Percentiles rank a stretch among this genome's conserved stretches.
These are phyloP conservation scores for Rhinatrema bivittatum DNA, from an alignment of 2,797 vertebrate genomes.

Conservation along the genomic window DNA sequence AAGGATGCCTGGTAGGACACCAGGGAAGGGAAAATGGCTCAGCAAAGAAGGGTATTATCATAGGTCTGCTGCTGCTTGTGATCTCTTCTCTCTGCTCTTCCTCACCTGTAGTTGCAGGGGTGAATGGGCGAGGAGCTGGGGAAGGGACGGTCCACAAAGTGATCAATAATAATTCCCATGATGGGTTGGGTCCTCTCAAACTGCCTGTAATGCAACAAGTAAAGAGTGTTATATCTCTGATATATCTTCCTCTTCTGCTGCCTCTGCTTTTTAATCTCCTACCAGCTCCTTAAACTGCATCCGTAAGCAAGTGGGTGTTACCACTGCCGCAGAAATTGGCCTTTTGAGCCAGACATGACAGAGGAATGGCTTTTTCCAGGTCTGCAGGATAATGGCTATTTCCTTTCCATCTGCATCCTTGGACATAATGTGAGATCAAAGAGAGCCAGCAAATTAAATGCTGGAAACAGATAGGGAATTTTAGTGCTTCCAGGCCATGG, in stretches of 20 bases:
- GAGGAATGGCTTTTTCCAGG: constrained; percentile 6
- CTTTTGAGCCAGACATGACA: constrained; percentile 11
- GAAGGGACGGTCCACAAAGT: constrained; percentile 92
- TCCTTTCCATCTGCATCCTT: constrained; percentile 7
- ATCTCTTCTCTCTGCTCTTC: constrained; percentile 21
- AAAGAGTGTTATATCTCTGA: constrained; percentile 40
- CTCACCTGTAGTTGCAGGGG: constrained; percentile 86
- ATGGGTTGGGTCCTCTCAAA: constrained; percentile 92
- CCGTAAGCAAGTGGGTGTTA: constrained; percentile 19
- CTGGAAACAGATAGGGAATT: constrained; percentile 8
- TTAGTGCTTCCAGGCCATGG: neutral
- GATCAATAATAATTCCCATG: constrained; percentile 98
- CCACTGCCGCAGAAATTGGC: constrained; percentile 15
- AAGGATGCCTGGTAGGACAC: too few species aligned
- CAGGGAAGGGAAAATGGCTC: too few species aligned
- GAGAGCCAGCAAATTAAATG: too few species aligned
- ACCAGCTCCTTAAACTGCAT: constrained; percentile 6
- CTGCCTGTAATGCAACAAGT: constrained; percentile 76
- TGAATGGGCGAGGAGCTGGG: constrained; percentile 76
- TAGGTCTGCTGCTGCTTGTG: neutral
- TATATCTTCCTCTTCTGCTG: constrained; percentile 18
- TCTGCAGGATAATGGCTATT: constrained; percentile 15
- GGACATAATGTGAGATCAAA: constrained; percentile 1
- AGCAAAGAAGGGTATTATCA: neutral
- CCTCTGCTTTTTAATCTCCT: constrained; percentile 3